Percentiles rank a stretch among this genome's conserved stretches.
These are phyloP conservation scores for Alouatta palliata DNA, from an alignment of 2,113 vertebrate genomes.

Conservation along the genomic window DNA sequence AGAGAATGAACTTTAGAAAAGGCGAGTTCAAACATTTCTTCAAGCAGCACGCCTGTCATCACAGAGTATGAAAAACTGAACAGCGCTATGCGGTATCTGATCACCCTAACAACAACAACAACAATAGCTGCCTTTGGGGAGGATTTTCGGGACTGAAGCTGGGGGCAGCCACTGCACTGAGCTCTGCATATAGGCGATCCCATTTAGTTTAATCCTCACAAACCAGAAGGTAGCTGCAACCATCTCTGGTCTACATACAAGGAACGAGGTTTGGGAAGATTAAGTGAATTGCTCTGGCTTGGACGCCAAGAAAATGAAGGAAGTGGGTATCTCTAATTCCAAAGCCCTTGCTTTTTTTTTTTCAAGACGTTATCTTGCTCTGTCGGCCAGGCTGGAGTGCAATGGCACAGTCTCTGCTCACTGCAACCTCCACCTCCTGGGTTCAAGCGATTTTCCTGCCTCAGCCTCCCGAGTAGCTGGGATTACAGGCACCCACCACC, in stretches of 20 bases:
- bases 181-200: rapidly evolving
- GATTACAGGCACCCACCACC: rapidly evolving
- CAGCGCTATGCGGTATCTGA: background rate
- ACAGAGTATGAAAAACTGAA: background rate
- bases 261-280: background rate
- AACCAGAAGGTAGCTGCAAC: background rate
- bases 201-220: background rate
- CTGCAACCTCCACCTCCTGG: no score
- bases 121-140: background rate
- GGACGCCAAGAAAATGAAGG: background rate
- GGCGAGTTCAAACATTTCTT: constrained; percentile 71
- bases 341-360: background rate
- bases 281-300: background rate
- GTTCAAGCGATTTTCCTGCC: no score
- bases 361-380: rapidly evolving
- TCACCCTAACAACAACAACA: background rate
- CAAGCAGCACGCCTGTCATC: constrained; percentile 65
- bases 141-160: background rate
- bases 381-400: no score
- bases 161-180: background rate
- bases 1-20: constrained; percentile 54
- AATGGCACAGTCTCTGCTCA: rapidly evolving
- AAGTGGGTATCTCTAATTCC: background rate
- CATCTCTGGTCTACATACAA: background rate
- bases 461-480: no score